phyloP scores from a whole-genome alignment of 2,888 invertebrate genomes.

The Nephrocerus scutellatus region DNA sequence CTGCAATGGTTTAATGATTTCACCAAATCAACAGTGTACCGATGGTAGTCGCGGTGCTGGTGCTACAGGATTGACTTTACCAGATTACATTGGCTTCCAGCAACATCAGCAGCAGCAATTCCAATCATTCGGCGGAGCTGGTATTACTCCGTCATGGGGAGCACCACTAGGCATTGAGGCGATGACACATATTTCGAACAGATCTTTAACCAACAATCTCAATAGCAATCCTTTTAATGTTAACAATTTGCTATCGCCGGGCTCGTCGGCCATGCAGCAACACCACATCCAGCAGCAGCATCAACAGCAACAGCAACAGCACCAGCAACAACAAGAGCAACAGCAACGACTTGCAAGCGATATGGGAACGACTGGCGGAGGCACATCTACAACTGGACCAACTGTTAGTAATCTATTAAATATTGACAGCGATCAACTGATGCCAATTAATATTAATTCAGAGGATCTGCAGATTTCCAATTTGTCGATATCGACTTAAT shows the following conservation, averaged over 20 bases:
- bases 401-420: slow-evolving; percentile 45
- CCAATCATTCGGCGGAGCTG: too few relatives aligned
- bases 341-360: neutral
- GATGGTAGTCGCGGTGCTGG: slow-evolving; percentile 14
- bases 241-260: neutral
- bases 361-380: too few relatives aligned
- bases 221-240: too few relatives aligned
- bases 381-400: too few relatives aligned
- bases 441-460: slow-evolving; percentile 50
- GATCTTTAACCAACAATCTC: too few relatives aligned
- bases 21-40: slow-evolving; percentile 23
- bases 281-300: slow-evolving; percentile 9
- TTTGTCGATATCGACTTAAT: slow-evolving; percentile 45
- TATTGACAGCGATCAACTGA: slow-evolving; percentile 49
- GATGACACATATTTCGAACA: too few relatives aligned
- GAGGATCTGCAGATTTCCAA: slow-evolving; percentile 50
- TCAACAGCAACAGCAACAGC: neutral
- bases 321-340: neutral
- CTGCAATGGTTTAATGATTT: slow-evolving; percentile 19
- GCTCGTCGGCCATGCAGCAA: neutral
- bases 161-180: too few relatives aligned
- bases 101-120: slow-evolving; percentile 22
- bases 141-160: too few relatives aligned
- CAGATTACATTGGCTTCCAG: slow-evolving; percentile 16
- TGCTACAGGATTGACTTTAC: slow-evolving; percentile 14